These are phyloP conservation scores for Anthonomus grandis DNA, from an alignment of 1,140 invertebrate genomes.

Conservation along the genomic window DNA sequence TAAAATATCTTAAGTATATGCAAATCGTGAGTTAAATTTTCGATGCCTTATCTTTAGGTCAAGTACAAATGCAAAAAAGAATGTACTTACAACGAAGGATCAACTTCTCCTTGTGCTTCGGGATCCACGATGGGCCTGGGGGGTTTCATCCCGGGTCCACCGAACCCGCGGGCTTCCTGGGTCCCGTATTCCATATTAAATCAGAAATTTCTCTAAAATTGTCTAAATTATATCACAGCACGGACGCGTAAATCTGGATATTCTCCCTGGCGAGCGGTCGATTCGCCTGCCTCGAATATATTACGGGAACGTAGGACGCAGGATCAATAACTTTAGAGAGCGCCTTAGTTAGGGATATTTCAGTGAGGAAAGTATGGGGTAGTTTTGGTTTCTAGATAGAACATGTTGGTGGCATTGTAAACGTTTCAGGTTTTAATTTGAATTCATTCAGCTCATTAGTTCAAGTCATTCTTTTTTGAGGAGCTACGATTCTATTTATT, in stretches of 20 bases:
- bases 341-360: too few relatives aligned
- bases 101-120: conserved; percentile 70
- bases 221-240: neutral
- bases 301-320: conserved; percentile 1
- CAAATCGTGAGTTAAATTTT: too few relatives aligned
- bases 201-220: neutral
- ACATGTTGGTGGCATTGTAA: too few relatives aligned
- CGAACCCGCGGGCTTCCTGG: neutral
- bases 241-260: neutral
- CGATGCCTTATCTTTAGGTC: neutral
- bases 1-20: neutral
- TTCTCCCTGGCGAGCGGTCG: conserved; percentile 12
- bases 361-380: too few relatives aligned
- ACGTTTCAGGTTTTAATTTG: too few relatives aligned
- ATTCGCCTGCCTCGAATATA: conserved; percentile 8
- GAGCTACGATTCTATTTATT: too few relatives aligned
- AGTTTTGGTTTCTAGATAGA: too few relatives aligned
- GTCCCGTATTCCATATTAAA: conserved; percentile 10
- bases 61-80: neutral
- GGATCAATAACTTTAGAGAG: too few relatives aligned
- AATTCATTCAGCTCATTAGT: too few relatives aligned
- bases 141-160: neutral
- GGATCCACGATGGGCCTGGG: conserved; percentile 69
- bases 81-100: conserved; percentile 58
- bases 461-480: too few relatives aligned